These are phyloP conservation scores for Lycocorax pyrrhopterus DNA, from an alignment of 2,113 vertebrate species.

Conservation along the genomic window DNA sequence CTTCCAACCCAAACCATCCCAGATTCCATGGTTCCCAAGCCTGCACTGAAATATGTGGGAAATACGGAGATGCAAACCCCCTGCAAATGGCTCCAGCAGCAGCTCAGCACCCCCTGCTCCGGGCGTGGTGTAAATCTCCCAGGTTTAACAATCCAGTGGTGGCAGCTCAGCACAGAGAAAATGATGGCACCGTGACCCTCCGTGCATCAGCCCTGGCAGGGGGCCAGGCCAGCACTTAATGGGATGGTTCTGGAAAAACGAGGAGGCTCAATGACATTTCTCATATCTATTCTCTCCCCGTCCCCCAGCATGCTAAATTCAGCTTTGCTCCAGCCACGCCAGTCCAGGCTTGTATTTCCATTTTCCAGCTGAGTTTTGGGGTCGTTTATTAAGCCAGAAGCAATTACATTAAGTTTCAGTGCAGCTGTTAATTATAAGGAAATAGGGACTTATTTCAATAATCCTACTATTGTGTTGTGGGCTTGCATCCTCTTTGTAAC, in stretches of 20 bases:
- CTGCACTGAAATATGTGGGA: rapidly evolving
- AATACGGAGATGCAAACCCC: not conserved
- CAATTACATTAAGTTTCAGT: not conserved
- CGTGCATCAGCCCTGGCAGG: conserved; percentile 51
- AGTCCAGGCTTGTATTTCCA: not conserved
- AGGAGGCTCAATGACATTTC: conserved; percentile 7
- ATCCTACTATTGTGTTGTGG: not conserved
- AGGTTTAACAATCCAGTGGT: not conserved
- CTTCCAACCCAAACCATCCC: not conserved
- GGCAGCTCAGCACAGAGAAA: conserved; percentile 11
- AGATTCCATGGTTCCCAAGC: rapidly evolving
- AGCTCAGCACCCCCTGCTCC: not conserved
- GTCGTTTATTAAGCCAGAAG: conserved; percentile 6
- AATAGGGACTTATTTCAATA: not conserved
- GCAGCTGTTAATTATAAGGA: not conserved
- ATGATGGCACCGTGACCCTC: not conserved
- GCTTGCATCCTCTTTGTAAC: not conserved
- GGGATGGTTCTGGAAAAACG: not conserved
- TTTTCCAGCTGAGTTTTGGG: conserved; percentile 19
- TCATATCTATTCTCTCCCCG: not conserved
- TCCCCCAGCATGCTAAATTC: not conserved
- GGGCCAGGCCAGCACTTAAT: conserved; percentile 66
- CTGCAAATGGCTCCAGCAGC: not conserved
- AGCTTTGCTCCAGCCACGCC: not conserved
- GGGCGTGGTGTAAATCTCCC: not conserved